These are phyloP conservation scores for Papilio aristodemus DNA, from an alignment of 1,140 invertebrate genomes.

Conservation along the genomic window DNA sequence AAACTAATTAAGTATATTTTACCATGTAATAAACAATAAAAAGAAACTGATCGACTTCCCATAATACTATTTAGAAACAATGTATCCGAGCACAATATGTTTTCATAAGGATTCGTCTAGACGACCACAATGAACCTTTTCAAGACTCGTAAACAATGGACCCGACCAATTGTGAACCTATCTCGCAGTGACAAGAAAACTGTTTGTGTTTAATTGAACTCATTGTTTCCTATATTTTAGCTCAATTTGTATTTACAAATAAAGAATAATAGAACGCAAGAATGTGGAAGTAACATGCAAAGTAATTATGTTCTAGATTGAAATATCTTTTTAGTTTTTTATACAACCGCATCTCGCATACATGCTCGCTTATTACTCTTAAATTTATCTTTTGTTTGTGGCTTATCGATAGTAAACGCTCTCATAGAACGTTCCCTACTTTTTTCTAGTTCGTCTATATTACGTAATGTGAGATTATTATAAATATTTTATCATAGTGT, in stretches of 20 bases:
- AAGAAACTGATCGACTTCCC: constrained; percentile 7
- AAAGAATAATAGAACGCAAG: not conserved
- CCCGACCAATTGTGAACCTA: constrained; percentile 38
- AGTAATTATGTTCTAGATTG: not conserved
- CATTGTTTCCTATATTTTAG: constrained; percentile 27
- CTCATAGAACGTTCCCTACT: no score
- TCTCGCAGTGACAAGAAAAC: constrained; percentile 34
- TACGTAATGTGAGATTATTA: no score
- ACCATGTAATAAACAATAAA: not conserved
- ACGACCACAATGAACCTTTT: constrained; percentile 53
- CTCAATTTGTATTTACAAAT: constrained; percentile 28
- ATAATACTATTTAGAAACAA: constrained; percentile 27
- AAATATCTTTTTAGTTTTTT: no score
- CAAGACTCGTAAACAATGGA: constrained; percentile 49
- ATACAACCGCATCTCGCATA: no score
- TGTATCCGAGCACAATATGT: constrained; percentile 38
- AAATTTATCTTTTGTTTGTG: no score
- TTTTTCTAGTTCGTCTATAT: no score
- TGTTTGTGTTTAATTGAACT: constrained; percentile 34
- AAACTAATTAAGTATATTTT: not conserved
- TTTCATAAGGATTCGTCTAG: constrained; percentile 54
- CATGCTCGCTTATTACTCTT: no score
- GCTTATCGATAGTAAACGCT: no score
- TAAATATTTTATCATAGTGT: no score
- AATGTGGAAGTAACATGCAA: not conserved